Base-by-base conservation (phyloP, 2,888 invertebrate species). In the Euclidia mi region DNA sequence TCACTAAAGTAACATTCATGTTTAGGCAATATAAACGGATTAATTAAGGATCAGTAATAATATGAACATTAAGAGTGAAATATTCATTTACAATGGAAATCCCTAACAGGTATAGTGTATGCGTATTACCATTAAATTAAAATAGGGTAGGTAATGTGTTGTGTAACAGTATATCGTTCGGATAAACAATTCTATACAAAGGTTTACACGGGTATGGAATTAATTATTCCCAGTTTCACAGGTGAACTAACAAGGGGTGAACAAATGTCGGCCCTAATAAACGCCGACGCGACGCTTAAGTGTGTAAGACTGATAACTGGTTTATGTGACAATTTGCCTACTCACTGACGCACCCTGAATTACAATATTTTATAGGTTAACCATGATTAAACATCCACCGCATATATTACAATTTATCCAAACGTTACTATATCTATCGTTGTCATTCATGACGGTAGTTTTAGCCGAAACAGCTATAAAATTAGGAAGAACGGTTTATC, bases 161-260 rank as follows among this genome's bases (percentile, higher is more conserved):
- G 67, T 70, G 75, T 72, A 71, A 72, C 67, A 61, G 58, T 67
- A 64, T 71, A 71, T 67, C 61, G 67, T 71, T 67, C 47, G 59
- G 58, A 71, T 63, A 72, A 72, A 72, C 75, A 71, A 44, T 71
- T 67, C 71, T 71, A 67, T 71, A 56, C 71, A 65, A 70, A 72
- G 71, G 71, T 72, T 74, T 74, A 72, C 72, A 71, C 52, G 71
- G 67, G 72, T 71, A 71, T 74, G 56, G 72, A 79, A 83, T 81
- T 79, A 81, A 81, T 84, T 78, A 81, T 78, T 77, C 64, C 56
- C 71, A 75, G 80, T 81, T 79, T 76, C 81, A 72, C 84, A 84
- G 84, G 85, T 86, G 83, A 79, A 78, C 78, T 76, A 81, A 81
- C 79, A 80, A 65, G 70, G 72, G 73, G 67, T 53, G 65, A 47